These are phyloP conservation scores for Ramphastos sulfuratus DNA, from an alignment of 2,113 vertebrate genomes.

Conservation along the genomic window DNA sequence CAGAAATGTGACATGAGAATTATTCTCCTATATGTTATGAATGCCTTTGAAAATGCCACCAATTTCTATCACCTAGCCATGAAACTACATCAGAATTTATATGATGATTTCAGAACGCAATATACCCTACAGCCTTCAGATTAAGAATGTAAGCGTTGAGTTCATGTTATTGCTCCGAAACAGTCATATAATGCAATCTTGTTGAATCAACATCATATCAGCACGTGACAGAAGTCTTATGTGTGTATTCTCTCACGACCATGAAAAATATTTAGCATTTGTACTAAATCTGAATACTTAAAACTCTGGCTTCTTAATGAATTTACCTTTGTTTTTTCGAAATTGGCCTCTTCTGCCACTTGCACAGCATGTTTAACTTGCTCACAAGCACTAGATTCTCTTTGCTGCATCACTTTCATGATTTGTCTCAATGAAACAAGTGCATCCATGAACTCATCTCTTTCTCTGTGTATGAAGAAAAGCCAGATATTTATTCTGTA, in stretches of 20 bases:
- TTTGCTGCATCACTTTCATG: conserved; percentile 81
- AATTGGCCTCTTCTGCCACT: conserved; percentile 89
- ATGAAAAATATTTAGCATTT: not conserved
- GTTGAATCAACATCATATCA: not conserved
- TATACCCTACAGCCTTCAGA: not conserved
- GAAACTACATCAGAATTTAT: not conserved
- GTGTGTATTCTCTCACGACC: not conserved
- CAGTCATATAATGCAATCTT: not conserved
- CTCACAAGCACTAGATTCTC: conserved; percentile 84
- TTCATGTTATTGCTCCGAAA: not conserved
- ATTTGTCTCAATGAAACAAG: conserved; percentile 77
- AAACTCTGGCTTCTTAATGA: not conserved
- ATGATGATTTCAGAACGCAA: not conserved
- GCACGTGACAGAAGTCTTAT: not conserved
- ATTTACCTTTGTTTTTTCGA: conserved; percentile 86
- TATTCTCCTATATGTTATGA: not conserved
- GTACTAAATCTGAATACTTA: not conserved
- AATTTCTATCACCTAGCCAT: not conserved
- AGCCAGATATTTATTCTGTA: not conserved
- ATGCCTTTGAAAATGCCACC: not conserved
- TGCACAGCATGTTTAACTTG: conserved; percentile 90
- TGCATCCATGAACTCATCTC: conserved; percentile 86
- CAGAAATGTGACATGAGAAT: not conserved
- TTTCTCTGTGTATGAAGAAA: conserved; percentile 80
- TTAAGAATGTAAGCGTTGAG: not conserved